Conservation (phyloP, 2,888 invertebrate species). For the Ditylenchus weischeri region DNA sequence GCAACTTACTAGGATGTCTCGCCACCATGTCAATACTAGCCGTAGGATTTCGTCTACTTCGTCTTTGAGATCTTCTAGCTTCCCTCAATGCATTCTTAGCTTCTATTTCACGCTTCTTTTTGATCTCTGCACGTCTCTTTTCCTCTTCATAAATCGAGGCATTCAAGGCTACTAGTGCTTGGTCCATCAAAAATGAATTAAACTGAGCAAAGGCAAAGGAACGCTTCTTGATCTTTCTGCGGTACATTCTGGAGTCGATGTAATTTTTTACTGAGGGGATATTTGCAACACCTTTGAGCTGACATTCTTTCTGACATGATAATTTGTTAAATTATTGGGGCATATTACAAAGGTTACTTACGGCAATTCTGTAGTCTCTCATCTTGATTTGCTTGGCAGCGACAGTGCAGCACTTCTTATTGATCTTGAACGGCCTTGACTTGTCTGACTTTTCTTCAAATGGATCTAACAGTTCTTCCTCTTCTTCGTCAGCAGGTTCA, state of each 20-base stretch:
- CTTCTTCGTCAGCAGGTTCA: no score
- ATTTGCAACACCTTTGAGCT: slow-evolving; percentile 16
- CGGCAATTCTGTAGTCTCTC: slow-evolving; percentile 20
- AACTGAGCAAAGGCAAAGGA: slow-evolving; percentile 24
- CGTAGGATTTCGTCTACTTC: no score
- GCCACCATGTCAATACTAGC: no score
- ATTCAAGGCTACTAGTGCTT: slow-evolving; percentile 23
- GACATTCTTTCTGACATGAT: slow-evolving; percentile 18
- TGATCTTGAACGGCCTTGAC: slow-evolving; percentile 18
- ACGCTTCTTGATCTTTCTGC: slow-evolving; percentile 20
- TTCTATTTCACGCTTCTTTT: slow-evolving; percentile 21
- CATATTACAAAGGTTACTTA: not conserved
- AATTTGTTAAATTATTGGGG: not conserved
- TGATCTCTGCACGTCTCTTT: slow-evolving; percentile 24
- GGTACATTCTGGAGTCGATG: slow-evolving; percentile 23
- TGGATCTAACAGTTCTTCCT: slow-evolving; percentile 22
- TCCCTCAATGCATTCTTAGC: slow-evolving; percentile 2
- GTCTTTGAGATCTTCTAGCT: slow-evolving; percentile 7
- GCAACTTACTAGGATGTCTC: no score
- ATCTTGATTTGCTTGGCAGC: slow-evolving; percentile 20
- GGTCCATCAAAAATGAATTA: slow-evolving; percentile 21
- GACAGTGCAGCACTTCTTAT: slow-evolving; percentile 20
- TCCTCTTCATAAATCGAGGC: slow-evolving; percentile 24
- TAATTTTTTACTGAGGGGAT: slow-evolving; percentile 20
- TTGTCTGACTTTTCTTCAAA: slow-evolving; percentile 14